phyloP scores from a whole-genome alignment of 2,113 vertebrate species.

The Cyanoramphus novaezelandiae region DNA sequence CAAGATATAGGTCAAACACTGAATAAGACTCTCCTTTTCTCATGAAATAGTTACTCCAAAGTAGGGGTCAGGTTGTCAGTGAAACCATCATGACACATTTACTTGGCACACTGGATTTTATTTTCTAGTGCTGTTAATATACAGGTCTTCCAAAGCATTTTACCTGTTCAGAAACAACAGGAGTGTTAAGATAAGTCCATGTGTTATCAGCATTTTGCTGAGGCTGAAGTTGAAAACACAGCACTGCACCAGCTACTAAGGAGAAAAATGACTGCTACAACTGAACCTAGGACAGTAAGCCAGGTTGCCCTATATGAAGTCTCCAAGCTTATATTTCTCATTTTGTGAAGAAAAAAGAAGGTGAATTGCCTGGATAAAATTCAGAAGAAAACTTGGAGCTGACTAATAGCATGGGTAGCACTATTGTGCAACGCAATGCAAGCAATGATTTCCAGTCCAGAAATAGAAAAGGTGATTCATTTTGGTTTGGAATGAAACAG shows the following conservation, averaged over 20 bases:
- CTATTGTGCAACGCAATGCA: not conserved
- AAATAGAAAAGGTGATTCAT: constrained; percentile 64
- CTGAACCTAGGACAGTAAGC: not conserved
- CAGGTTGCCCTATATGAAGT: not conserved
- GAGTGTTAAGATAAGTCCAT: not conserved
- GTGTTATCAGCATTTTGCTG: not conserved
- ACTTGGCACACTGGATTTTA: not conserved
- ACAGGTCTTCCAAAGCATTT: not conserved
- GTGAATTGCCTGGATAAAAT: not conserved
- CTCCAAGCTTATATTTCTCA: not conserved
- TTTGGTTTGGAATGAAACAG: constrained; percentile 47
- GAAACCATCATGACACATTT: not conserved
- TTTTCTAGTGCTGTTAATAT: not conserved
- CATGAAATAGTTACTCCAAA: not conserved
- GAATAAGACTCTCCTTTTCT: not conserved
- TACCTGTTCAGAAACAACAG: not conserved
- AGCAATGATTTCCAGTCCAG: not conserved
- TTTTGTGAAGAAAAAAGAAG: not conserved
- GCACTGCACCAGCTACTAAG: not conserved
- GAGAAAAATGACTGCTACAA: not conserved
- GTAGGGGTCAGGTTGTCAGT: not conserved
- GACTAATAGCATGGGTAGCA: not conserved
- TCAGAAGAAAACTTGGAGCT: not conserved
- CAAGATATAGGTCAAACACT: not conserved
- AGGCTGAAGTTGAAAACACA: not conserved